A percentile compares a stretch with the other conserved stretches of the same genome.
These are phyloP conservation scores for Lacerta bilineata DNA, from an alignment of 2,797 vertebrate genomes.

Conservation along the genomic window DNA sequence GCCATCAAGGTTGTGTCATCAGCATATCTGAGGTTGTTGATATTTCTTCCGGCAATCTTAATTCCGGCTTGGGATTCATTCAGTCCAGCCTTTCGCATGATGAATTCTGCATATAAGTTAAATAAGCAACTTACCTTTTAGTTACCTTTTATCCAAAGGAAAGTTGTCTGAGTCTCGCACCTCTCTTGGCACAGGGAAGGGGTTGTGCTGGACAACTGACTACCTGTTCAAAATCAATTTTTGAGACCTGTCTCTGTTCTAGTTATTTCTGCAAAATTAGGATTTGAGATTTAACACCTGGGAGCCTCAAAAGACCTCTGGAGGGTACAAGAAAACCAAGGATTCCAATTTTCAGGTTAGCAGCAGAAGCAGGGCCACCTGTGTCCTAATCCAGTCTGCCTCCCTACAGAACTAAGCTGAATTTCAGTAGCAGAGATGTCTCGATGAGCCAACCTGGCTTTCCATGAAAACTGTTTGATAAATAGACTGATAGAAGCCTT, in stretches of 20 bases:
- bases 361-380: neutral
- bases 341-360: neutral
- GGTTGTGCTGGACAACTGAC: no score
- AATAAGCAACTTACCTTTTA: neutral
- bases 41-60: no score
- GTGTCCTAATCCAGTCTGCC: neutral
- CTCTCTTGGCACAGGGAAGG: no score
- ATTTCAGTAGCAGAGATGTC: slow-evolving; percentile 10
- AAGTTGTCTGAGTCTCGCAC: no score
- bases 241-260: neutral
- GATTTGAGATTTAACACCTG: neutral
- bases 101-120: no score
- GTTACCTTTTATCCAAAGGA: no score
- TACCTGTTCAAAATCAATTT: neutral
- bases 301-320: neutral
- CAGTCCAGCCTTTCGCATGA: no score
- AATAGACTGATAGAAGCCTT: slow-evolving; percentile 67
- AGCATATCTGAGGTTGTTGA: no score
- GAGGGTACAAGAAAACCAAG: neutral
- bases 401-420: slow-evolving; percentile 44
- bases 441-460: neutral
- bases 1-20: no score
- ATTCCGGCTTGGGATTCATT: no score
- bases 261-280: neutral
- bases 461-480: slow-evolving; percentile 62